Percentiles rank a stretch among this genome's conserved stretches.
These are phyloP conservation scores for Tragelaphus scriptus DNA, from an alignment of 2,113 vertebrate genomes.

Conservation along the genomic window DNA sequence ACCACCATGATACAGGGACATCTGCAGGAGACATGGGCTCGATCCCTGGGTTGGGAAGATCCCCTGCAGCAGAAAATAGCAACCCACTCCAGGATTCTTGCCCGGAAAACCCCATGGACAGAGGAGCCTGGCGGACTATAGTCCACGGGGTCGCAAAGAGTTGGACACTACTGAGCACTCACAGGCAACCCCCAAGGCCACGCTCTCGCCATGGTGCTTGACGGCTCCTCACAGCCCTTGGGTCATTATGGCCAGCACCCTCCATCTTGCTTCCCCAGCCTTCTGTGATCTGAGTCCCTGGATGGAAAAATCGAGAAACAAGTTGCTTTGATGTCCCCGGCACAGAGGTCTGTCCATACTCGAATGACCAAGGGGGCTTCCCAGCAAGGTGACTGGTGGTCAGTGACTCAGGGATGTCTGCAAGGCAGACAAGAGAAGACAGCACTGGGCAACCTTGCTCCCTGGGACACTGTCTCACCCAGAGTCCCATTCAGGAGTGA, in stretches of 20 bases:
- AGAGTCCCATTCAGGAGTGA: background rate
- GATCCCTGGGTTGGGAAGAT: background rate
- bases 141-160: background rate
- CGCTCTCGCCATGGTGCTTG: background rate
- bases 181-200: background rate
- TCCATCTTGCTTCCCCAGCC: background rate
- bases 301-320: background rate
- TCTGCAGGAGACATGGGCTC: background rate
- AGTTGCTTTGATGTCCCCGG: background rate
- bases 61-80: background rate
- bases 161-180: background rate
- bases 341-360: background rate
- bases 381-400: background rate
- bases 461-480: rapidly evolving
- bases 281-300: background rate
- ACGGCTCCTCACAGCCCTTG: rapidly evolving
- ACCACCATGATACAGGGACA: background rate
- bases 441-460: background rate
- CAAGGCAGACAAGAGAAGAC: background rate
- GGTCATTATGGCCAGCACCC: background rate
- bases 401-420: background rate
- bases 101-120: background rate
- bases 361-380: background rate
- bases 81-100: background rate
- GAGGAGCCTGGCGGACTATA: background rate